Percentiles rank a stretch among this genome's conserved stretches.
phyloP scores from a whole-genome alignment of 1,140 invertebrate species.

The Drosophila novamexicana region DNA sequence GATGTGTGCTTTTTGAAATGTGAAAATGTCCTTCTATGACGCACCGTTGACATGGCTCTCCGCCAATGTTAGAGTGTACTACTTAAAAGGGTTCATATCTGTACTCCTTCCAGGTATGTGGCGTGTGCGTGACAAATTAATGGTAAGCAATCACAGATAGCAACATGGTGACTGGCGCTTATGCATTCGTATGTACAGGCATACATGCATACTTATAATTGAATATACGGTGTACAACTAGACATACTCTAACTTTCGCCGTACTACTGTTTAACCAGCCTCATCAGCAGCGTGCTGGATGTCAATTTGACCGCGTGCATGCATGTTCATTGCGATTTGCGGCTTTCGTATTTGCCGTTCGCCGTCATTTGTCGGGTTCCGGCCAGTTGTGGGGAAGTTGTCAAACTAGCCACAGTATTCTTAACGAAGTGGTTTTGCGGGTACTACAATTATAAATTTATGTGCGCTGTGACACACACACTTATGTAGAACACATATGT shows the following conservation, averaged over 20 bases:
- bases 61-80: neutral
- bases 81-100: neutral
- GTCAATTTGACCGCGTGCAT: constrained; percentile 51
- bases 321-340: constrained; percentile 76
- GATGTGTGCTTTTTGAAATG: neutral
- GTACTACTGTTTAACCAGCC: constrained; percentile 27
- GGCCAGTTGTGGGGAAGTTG: constrained; percentile 38
- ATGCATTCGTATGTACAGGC: neutral
- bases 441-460: constrained; percentile 80
- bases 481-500: neutral
- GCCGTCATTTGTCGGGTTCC: constrained; percentile 6
- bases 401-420: constrained; percentile 72
- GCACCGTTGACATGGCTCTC: neutral
- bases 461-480: constrained; percentile 29
- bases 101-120: neutral
- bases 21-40: neutral
- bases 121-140: constrained; percentile 50
- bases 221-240: constrained; percentile 6
- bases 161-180: neutral
- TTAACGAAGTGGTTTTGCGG: constrained; percentile 80
- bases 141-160: constrained; percentile 35
- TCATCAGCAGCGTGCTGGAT: constrained; percentile 69
- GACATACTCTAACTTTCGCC: neutral
- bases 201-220: constrained; percentile 13
- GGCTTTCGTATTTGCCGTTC: constrained; percentile 63